These are phyloP conservation scores for Drosophila yakuba DNA, from an alignment of 1,140 invertebrate genomes.

Conservation along the genomic window DNA sequence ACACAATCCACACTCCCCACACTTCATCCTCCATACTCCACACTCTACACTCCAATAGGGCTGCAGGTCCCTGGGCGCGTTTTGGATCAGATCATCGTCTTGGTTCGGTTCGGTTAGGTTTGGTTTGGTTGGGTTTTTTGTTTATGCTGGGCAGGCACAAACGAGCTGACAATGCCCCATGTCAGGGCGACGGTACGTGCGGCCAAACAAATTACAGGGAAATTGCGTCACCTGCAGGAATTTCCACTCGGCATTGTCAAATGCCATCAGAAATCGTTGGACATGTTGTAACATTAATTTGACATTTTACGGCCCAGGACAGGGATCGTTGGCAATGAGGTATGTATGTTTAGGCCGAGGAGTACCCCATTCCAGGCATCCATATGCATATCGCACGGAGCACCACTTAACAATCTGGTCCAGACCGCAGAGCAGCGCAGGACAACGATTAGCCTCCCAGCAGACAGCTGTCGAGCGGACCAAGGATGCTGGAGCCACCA, in stretches of 20 bases:
- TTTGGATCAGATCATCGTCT: constrained; percentile 51
- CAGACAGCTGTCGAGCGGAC: constrained; percentile 55
- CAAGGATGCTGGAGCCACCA: constrained; percentile 57
- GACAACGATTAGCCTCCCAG: constrained; percentile 37
- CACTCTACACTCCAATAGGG: constrained; percentile 26
- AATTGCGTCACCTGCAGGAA: constrained; percentile 81
- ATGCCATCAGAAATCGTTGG: constrained; percentile 76
- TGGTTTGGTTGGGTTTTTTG: constrained; percentile 44
- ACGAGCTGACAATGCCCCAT: constrained; percentile 64
- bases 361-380: not conserved
- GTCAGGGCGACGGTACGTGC: constrained; percentile 65
- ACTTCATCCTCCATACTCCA: constrained; percentile 21
- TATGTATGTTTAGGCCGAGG: not conserved
- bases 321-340: not conserved
- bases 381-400: constrained; percentile 46
- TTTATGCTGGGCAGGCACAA: constrained; percentile 78
- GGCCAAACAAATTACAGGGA: constrained; percentile 80
- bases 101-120: not conserved
- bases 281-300: constrained; percentile 83
- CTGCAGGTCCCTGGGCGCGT: constrained; percentile 69
- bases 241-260: constrained; percentile 79
- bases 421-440: constrained; percentile 58
- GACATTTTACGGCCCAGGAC: constrained; percentile 72
- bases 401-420: constrained; percentile 67
- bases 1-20: not conserved